Evolutionary conservation across 1,140 invertebrate genomes (phyloP).

Genomic region (Stenopsyche tienmushanensis): DNA sequence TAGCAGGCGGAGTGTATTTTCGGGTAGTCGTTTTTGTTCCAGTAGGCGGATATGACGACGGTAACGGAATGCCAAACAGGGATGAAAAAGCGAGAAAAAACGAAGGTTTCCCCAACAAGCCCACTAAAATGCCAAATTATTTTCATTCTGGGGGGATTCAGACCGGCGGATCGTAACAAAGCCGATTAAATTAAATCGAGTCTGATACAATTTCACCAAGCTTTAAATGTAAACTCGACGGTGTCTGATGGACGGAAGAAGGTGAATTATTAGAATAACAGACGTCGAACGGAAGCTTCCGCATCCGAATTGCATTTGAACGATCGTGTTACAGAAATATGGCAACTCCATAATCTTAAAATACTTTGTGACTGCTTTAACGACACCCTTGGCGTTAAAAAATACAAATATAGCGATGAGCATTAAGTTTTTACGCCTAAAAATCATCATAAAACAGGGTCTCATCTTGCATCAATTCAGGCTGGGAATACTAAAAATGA

Average conservation of each 20-base stretch:
- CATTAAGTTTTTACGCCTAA: no score
- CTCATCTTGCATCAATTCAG: no score
- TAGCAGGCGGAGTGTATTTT: conserved; percentile 7
- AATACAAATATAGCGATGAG: no score
- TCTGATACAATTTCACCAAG: no score
- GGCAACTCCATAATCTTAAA: not conserved
- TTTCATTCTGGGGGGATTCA: no score
- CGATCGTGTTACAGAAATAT: not conserved
- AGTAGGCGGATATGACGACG: not conserved
- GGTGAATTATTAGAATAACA: not conserved
- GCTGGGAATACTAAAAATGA: no score
- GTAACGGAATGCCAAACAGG: not conserved
- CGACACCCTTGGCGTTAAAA: not conserved
- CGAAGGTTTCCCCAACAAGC: no score
- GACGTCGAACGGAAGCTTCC: not conserved
- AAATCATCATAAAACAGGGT: no score
- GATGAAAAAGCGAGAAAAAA: not conserved
- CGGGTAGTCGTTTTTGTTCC: conserved; percentile 1
- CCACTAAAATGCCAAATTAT: no score
- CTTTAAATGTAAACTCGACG: not conserved
- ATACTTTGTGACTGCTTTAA: no score
- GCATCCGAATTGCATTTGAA: not conserved
- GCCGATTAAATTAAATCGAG: no score
- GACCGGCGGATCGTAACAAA: no score
- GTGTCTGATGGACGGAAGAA: not conserved